Evolutionary conservation across 2,888 invertebrate genomes (phyloP).

Genomic region (Automeris io): DNA sequence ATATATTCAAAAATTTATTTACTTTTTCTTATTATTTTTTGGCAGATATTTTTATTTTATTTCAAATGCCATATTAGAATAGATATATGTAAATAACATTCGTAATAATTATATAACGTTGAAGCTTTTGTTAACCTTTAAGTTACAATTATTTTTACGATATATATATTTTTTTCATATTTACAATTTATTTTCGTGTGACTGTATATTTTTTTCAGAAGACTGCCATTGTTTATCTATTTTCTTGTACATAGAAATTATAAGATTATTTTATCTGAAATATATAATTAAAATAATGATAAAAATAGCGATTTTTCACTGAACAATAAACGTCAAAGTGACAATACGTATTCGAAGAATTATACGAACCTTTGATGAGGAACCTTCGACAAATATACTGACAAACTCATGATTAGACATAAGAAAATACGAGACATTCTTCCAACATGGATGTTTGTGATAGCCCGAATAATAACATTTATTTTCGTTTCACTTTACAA

Average conservation of each 20-base stretch:
- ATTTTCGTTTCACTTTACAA: constrained; percentile 43
- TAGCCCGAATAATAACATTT: constrained; percentile 60
- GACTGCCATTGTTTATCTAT: constrained; percentile 65
- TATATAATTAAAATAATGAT: constrained; percentile 30
- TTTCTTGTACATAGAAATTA: constrained; percentile 43
- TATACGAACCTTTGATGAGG: constrained; percentile 33
- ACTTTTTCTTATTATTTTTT: constrained; percentile 30
- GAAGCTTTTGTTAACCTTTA: constrained; percentile 45
- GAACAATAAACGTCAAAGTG: constrained; percentile 30
- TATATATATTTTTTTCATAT: constrained; percentile 50
- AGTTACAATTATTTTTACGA: constrained; percentile 23
- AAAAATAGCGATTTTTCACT: constrained; percentile 73
- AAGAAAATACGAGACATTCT: constrained; percentile 63
- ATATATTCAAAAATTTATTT: constrained; percentile 35
- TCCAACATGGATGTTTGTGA: constrained; percentile 51
- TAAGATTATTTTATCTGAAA: constrained; percentile 14
- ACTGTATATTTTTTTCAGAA: constrained; percentile 50
- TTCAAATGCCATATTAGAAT: constrained; percentile 72
- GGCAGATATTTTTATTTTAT: constrained; percentile 48
- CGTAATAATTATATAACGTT: constrained; percentile 59
- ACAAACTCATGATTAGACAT: neutral
- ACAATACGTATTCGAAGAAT: constrained; percentile 23
- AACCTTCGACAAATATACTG: constrained; percentile 25
- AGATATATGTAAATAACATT: constrained; percentile 63
- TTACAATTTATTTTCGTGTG: constrained; percentile 51